Conservation (phyloP, 1,140 invertebrate genomes). For the Aphelenchoides avenae region DNA sequence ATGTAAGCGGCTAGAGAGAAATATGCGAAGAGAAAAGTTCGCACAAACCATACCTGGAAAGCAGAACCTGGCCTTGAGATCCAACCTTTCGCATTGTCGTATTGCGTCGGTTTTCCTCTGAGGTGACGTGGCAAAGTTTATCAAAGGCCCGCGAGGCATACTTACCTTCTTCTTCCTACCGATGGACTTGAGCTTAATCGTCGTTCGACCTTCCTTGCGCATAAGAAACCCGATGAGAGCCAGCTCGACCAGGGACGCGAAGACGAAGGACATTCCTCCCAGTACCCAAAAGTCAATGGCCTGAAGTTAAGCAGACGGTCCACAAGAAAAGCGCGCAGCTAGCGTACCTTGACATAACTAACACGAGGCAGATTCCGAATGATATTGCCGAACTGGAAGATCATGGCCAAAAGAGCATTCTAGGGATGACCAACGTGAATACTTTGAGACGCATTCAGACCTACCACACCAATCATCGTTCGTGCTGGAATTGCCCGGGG, state of each 20-base stretch:
- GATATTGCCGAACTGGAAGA: constrained; percentile 56
- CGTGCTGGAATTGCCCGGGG: constrained; percentile 57
- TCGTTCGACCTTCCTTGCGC: constrained; percentile 29
- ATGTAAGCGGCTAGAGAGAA: constrained; percentile 31
- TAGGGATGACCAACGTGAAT: constrained; percentile 11
- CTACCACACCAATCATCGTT: constrained; percentile 55
- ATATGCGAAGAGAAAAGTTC: constrained; percentile 1
- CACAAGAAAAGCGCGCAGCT: constrained; percentile 30
- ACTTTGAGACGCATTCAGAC: background rate
- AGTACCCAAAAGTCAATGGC: constrained; percentile 1
- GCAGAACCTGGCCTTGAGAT: constrained; percentile 35
- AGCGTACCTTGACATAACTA: constrained; percentile 46
- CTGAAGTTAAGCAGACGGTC: constrained; percentile 1
- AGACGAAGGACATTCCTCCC: constrained; percentile 51
- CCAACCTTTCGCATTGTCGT: constrained; percentile 39
- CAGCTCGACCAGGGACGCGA: constrained; percentile 51
- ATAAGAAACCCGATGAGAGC: constrained; percentile 46
- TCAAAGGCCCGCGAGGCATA: constrained; percentile 5
- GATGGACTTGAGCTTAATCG: constrained; percentile 23
- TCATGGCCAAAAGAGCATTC: constrained; percentile 58
- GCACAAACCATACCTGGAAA: constrained; percentile 42
- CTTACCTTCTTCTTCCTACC: constrained; percentile 32
- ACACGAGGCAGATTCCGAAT: constrained; percentile 57
- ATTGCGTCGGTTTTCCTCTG: constrained; percentile 40
- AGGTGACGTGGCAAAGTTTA: background rate